Evolutionary conservation across 2,797 vertebrate genomes (phyloP), one percentile per base, ranked within the genome.

Genomic region (Aeoliscus strigatus): DNA sequence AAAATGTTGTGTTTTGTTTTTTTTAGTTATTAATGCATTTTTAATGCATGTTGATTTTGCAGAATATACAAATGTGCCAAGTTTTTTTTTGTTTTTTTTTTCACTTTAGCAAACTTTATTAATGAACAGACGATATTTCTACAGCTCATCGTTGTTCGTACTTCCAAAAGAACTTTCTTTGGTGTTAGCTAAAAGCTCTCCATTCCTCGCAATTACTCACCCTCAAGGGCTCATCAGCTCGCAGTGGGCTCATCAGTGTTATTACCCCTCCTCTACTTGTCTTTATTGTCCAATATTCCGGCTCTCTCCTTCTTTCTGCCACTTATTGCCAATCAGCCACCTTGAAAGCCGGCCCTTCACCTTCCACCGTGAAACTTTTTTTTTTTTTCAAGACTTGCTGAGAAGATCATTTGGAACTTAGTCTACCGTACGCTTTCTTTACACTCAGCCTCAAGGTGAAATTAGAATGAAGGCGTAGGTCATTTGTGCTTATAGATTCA

Each of bases 231-330:
- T 81, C 75, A 75, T 83, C 79, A 75, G 61, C 56, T 69, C 75
- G 70, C 48, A 61, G 67, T 53, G 21, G 62, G 60, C 73, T 80
- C 67, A 66, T 83, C 72, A 70, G 78, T 75, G 65, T 83, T 80
- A 82, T 75, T 72, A 72, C 79, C 70, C 69, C 73, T 75, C 50
- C 69, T 75, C 68, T 64, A 73, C 81, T 82, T 60, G 53, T 73
- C 67, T 70, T 78, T 78, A 81, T 80, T 79, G 80, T 77, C 60
- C 57, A 65, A 68, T 83, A 81, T 66, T 71, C 66, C 67, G 73
- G 45, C 42, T 66, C 68, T 70, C 60, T 62, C 33, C 32, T 57
- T 47, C 42, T 64, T 26, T 63, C 56, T 65, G 48, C 45, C 67
- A 65, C 62, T 80, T 62, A 30, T 65, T 60, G 30, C 61, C 63